These are phyloP conservation scores for Bruchidius siliquastri DNA, from an alignment of 2,888 invertebrate genomes.

Conservation along the genomic window DNA sequence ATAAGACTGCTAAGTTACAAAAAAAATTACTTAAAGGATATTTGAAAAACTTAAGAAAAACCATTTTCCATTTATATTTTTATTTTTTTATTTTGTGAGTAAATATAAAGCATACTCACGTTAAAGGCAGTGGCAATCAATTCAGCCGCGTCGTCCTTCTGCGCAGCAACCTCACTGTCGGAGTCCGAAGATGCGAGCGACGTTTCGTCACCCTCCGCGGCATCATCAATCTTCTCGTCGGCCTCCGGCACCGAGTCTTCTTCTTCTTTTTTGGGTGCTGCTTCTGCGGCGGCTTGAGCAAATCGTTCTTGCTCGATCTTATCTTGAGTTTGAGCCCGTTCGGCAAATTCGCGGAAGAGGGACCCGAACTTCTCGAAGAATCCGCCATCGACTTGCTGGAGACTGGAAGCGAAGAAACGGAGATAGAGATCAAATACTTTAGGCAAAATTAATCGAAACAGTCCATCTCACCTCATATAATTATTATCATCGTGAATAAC, in stretches of 20 bases:
- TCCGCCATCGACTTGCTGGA: slow-evolving; percentile 77
- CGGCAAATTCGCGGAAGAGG: slow-evolving; percentile 61
- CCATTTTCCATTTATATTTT: no score
- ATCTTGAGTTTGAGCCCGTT: slow-evolving; percentile 55
- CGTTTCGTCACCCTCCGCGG: slow-evolving; percentile 37
- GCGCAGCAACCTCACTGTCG: slow-evolving; percentile 59
- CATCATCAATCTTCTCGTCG: slow-evolving; percentile 21
- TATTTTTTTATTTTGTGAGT: no score
- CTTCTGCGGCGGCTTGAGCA: slow-evolving; percentile 38
- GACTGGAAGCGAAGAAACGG: slow-evolving; percentile 51
- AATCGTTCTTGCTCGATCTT: slow-evolving; percentile 38
- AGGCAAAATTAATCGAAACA: no score
- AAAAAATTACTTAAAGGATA: no score
- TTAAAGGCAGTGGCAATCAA: slow-evolving; percentile 69
- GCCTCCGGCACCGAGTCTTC: slow-evolving; percentile 15
- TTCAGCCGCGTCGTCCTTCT: slow-evolving; percentile 58
- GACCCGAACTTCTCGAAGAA: slow-evolving; percentile 82
- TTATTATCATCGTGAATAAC: no score
- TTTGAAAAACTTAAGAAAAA: no score
- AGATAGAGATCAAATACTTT: no score
- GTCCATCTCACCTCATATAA: no score
- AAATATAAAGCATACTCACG: slow-evolving; percentile 55
- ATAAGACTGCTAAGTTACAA: no score
- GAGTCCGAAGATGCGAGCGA: slow-evolving; percentile 51
- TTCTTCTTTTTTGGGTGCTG: slow-evolving; percentile 25